A percentile compares a stretch with the other conserved stretches of the same genome.
Evolutionary conservation across 2,888 invertebrate genomes (phyloP).

Genomic region (Leucoma salicis): DNA sequence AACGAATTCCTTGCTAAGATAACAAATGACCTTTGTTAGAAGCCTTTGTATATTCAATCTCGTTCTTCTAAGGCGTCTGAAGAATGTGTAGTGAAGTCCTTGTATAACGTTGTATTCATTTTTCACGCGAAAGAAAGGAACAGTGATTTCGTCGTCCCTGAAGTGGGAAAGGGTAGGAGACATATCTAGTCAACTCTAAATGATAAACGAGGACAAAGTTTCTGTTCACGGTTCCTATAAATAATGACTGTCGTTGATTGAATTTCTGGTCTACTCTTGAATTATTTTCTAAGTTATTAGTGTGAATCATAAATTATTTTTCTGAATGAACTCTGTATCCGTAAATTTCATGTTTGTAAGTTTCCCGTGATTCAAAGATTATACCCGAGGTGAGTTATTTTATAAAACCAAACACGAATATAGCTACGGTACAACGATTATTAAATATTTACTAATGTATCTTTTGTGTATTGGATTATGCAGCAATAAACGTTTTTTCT

Average conservation of each 20-base stretch:
- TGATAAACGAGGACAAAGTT: background rate
- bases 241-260: background rate
- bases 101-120: slow-evolving; percentile 8
- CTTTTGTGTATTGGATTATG: no score
- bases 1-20: slow-evolving; percentile 11
- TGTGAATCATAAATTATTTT: no score
- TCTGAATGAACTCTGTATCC: no score
- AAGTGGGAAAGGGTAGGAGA: background rate
- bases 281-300: no score
- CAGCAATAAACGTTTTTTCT: no score
- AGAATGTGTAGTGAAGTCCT: slow-evolving; percentile 11
- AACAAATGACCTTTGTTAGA: slow-evolving; percentile 29
- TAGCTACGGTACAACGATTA: no score
- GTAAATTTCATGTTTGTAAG: no score
- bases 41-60: slow-evolving; percentile 32
- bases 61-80: slow-evolving; percentile 17
- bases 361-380: no score
- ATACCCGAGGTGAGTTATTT: no score
- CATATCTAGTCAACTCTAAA: background rate
- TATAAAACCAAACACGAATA: no score
- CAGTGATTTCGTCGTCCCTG: background rate
- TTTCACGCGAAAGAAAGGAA: background rate
- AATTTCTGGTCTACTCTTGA: no score
- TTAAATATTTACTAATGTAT: no score
- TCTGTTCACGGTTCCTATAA: background rate